These are phyloP conservation scores for Phalacrocorax carbo DNA, from an alignment of 2,113 vertebrate species.

Conservation along the genomic window DNA sequence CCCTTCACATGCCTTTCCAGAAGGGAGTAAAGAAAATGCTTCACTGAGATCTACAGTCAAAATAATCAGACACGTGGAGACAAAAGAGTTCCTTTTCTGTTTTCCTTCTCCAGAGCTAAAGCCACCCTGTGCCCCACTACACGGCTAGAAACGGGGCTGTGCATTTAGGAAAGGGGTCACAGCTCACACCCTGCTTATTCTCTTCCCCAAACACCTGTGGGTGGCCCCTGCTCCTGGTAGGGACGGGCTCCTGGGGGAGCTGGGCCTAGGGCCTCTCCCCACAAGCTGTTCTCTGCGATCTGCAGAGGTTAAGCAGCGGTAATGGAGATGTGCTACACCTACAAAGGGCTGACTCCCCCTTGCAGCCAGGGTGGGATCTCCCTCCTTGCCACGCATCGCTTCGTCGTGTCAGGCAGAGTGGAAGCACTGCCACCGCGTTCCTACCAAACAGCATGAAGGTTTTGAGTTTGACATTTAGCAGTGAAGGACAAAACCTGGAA, in stretches of 20 bases:
- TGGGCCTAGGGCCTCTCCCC: background rate
- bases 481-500: background rate
- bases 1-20: background rate
- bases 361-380: background rate
- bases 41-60: background rate
- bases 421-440: background rate
- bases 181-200: background rate
- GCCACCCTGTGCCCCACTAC: background rate
- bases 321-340: background rate
- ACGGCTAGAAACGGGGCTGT: background rate
- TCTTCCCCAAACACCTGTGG: background rate
- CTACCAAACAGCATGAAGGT: background rate
- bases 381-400: too few relatives aligned
- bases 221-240: background rate
- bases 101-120: background rate
- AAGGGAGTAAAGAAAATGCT: background rate
- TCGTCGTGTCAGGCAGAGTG: rapidly evolving
- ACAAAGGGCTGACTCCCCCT: background rate
- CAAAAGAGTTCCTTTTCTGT: background rate
- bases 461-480: background rate
- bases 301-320: background rate
- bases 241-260: background rate
- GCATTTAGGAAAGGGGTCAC: background rate
- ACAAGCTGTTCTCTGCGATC: background rate
- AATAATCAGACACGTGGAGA: background rate